Evolutionary conservation across 2,797 vertebrate species (phyloP), one percentile per base, ranked within the genome.

Genomic region (Buceros bicornis): DNA sequence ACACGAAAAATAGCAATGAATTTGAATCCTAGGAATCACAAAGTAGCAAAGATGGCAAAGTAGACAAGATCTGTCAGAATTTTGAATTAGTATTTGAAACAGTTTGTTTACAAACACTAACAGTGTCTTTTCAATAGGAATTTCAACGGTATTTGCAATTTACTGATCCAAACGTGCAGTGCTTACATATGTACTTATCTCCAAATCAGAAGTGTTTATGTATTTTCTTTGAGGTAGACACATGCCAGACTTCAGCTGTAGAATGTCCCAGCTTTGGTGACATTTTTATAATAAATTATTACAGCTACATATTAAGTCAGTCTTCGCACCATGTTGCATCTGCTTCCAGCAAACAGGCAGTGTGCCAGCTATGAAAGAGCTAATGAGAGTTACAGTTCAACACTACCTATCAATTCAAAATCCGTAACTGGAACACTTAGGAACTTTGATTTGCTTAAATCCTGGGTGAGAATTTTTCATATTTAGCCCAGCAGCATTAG

Each of bases 351-450:
- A 50, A 11, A 61, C 6, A 40, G 4, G 37, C 17, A 50, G 24
- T 37, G 3, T 76, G 89, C 82, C 53, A 77, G 5, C 33, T 70
- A 3, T 85, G 22, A 73, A 40, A 40, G 37, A 40, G 14, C 10
- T 70, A 87, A 47, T 3, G 4, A 47, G 6, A 82, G 17, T 58
- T 66, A 19, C 14, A 7, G 77, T 92, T 92, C 65, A 60, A 56
- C 82, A 13, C 35, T 73, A 12, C 33, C 31, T 66, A 5, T 53
- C 58, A 57, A 10, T 51, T 71, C 24, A 60, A 80, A 89, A 73
- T 66, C 11, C 0, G 0, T 82, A 56, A 60, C 13, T 26, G 56
- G 53, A 7, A 67, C 10, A 11, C 25, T 13, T 64, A 8, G 2
- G 2, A 88, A 62, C 20, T 84, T 74, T 4, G 3, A 24, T 87